phyloP scores from a whole-genome alignment of 2,113 vertebrate genomes.

The Oryzias javanicus region DNA sequence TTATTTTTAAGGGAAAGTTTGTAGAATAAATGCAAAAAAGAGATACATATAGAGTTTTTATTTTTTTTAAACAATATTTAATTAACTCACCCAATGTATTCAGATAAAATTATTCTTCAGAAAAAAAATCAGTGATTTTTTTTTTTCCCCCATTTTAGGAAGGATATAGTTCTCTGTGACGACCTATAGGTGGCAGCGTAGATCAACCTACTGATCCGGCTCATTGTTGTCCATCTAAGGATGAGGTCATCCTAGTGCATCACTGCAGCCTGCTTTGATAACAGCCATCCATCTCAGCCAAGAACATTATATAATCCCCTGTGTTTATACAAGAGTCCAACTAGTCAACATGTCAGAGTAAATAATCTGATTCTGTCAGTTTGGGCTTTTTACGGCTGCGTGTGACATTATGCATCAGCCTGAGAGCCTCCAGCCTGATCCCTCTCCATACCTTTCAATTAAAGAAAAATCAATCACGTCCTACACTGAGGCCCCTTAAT shows the following conservation, averaged over 20 bases:
- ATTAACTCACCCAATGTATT: not conserved
- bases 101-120: not conserved
- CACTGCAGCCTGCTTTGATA: slow-evolving; percentile 35
- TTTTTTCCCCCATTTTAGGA: not conserved
- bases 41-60: not conserved
- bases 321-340: slow-evolving; percentile 18
- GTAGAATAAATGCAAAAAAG: not conserved
- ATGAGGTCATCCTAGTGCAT: slow-evolving; percentile 71
- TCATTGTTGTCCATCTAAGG: slow-evolving; percentile 46
- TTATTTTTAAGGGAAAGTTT: not conserved
- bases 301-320: slow-evolving; percentile 18
- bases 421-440: slow-evolving; percentile 3
- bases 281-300: slow-evolving; percentile 24
- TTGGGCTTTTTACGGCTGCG: not conserved
- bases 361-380: slow-evolving; percentile 3
- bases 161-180: not conserved
- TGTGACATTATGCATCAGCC: not conserved
- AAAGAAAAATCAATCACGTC: slow-evolving; percentile 42
- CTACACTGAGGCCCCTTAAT: slow-evolving; percentile 39
- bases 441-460: slow-evolving; percentile 36
- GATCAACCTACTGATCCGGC: slow-evolving; percentile 14
- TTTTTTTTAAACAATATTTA: not conserved
- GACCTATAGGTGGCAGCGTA: slow-evolving; percentile 61
- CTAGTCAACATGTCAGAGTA: slow-evolving; percentile 18
- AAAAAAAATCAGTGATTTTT: no score